Percentiles rank a stretch among this genome's conserved stretches.
These are phyloP conservation scores for Blastobasis lacticolella DNA, from an alignment of 2,888 invertebrate genomes.

Conservation along the genomic window DNA sequence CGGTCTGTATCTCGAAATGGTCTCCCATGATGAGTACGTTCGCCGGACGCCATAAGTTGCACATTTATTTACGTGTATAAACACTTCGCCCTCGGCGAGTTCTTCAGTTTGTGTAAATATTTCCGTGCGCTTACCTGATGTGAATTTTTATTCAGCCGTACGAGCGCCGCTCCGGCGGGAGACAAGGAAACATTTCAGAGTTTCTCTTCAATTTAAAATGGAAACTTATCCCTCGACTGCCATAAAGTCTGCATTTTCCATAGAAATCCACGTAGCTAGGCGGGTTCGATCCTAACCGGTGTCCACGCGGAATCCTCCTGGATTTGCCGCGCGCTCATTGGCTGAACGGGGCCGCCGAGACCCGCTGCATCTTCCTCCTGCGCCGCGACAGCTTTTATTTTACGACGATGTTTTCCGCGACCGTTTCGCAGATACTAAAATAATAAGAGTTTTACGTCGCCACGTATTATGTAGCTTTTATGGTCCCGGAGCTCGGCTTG, in stretches of 20 bases:
- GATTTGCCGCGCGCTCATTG: constrained; percentile 56
- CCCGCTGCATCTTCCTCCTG: constrained; percentile 44
- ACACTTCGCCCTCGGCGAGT: constrained; percentile 37
- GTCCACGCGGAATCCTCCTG: constrained; percentile 65
- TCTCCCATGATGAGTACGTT: background rate
- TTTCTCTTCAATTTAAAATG: constrained; percentile 72
- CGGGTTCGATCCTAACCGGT: constrained; percentile 61
- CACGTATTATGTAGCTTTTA: constrained; percentile 71
- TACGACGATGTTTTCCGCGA: constrained; percentile 65
- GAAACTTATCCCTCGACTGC: constrained; percentile 70
- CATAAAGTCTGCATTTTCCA: constrained; percentile 73
- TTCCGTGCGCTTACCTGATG: constrained; percentile 53
- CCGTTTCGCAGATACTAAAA: constrained; percentile 71
- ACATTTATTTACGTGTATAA: constrained; percentile 37
- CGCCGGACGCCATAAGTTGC: constrained; percentile 16
- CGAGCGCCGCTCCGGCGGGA: constrained; percentile 49
- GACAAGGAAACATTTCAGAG: constrained; percentile 65
- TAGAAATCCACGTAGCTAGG: constrained; percentile 63
- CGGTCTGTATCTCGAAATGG: no score
- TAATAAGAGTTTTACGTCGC: constrained; percentile 70
- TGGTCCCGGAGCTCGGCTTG: constrained; percentile 58
- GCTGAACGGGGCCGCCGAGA: constrained; percentile 42
- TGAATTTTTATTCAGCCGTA: constrained; percentile 64
- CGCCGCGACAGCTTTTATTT: constrained; percentile 61
- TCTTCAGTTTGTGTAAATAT: constrained; percentile 60